phyloP scores from a whole-genome alignment of 2,113 vertebrate genomes.

The Sminthopsis crassicaudata region DNA sequence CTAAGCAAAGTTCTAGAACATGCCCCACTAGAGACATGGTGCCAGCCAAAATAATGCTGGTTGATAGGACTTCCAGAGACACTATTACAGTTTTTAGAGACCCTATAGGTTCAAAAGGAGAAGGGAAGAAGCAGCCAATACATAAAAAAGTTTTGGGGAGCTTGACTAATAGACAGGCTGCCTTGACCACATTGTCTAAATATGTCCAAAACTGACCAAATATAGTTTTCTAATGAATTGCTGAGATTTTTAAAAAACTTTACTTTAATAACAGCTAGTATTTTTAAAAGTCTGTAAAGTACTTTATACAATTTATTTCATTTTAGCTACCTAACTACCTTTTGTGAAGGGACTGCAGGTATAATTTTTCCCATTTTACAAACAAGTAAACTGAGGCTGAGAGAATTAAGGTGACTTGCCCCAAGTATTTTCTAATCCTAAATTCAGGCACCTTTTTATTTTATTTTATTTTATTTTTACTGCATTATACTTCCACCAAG shows the following conservation, averaged over 20 bases:
- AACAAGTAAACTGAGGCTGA: background rate
- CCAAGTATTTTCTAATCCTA: background rate
- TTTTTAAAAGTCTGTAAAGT: background rate
- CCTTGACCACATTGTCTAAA: background rate
- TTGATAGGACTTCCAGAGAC: background rate
- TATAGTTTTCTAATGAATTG: background rate
- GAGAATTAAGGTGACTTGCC: background rate
- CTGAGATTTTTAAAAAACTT: background rate
- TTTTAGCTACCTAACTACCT: background rate
- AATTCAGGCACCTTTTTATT: background rate
- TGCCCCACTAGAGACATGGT: background rate
- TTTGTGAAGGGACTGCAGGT: background rate
- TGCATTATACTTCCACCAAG: background rate
- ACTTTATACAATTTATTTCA: background rate
- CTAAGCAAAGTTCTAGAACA: background rate
- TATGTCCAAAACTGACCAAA: background rate
- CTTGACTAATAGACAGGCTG: background rate
- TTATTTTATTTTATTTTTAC: background rate
- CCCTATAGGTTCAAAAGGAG: background rate
- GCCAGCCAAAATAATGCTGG: too few relatives aligned
- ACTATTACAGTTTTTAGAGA: background rate
- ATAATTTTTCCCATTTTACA: background rate
- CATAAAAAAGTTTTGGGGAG: background rate
- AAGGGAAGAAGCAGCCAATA: background rate
- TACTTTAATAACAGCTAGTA: background rate